phyloP scores from a whole-genome alignment of 2,888 invertebrate species.

The Dorcus parallelipipedus region DNA sequence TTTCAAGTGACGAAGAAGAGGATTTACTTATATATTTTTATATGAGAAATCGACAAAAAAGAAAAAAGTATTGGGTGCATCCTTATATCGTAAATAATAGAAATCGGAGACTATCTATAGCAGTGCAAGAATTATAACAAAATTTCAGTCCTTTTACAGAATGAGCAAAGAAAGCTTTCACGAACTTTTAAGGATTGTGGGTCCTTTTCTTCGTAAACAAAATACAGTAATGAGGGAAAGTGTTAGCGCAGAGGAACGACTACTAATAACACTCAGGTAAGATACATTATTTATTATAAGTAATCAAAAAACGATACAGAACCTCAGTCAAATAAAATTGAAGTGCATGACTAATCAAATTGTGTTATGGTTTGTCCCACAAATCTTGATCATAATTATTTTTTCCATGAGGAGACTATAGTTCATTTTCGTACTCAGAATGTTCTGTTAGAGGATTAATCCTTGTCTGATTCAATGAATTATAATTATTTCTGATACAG shows the following conservation, averaged over 20 bases:
- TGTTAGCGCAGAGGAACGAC: not conserved
- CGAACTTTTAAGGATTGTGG: not conserved
- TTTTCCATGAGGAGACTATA: too few species aligned
- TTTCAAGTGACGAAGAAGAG: not conserved
- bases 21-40: not conserved
- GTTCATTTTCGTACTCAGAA: too few species aligned
- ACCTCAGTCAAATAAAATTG: too few species aligned
- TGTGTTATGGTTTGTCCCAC: too few species aligned
- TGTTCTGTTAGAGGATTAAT: too few species aligned
- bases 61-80: constrained; percentile 4
- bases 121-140: constrained; percentile 4
- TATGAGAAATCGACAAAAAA: not conserved
- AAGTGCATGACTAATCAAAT: too few species aligned
- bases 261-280: not conserved
- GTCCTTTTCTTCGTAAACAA: not conserved
- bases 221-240: not conserved
- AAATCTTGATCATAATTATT: too few species aligned
- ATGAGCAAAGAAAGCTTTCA: not conserved
- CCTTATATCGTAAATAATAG: constrained; percentile 6
- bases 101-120: constrained; percentile 5
- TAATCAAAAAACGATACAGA: too few species aligned
- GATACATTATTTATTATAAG: not conserved
- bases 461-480: too few species aligned
- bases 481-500: too few species aligned
- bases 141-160: constrained; percentile 7